Conservation (phyloP, 2,888 invertebrate genomes). For the Pedicia rivosa region DNA sequence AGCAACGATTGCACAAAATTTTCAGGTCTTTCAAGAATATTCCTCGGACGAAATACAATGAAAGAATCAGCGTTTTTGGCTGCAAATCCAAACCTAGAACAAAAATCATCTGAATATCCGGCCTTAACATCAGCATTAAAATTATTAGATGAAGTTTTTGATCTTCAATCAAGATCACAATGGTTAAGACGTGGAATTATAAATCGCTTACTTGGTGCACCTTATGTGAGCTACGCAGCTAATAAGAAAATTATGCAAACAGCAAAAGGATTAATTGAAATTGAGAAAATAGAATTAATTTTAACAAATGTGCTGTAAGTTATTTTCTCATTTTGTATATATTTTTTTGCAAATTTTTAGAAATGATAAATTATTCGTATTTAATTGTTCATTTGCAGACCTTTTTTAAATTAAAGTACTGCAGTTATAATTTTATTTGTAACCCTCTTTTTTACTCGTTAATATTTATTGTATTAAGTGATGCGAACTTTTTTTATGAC, state of each 20-base stretch:
- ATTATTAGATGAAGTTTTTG: conserved; percentile 73
- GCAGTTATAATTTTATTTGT: too few species aligned
- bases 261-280: conserved; percentile 59
- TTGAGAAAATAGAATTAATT: conserved; percentile 53
- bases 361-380: background rate
- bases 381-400: background rate
- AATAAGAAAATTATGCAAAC: conserved; percentile 67
- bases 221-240: conserved; percentile 56
- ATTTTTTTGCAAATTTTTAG: background rate
- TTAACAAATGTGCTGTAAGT: conserved; percentile 12
- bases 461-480: too few species aligned
- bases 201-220: conserved; percentile 35
- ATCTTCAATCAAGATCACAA: conserved; percentile 62
- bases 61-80: conserved; percentile 13
- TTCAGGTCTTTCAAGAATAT: conserved; percentile 50
- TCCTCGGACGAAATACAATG: conserved; percentile 34
- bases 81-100: conserved; percentile 11
- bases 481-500: too few species aligned
- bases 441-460: too few species aligned
- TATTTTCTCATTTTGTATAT: background rate
- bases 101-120: conserved; percentile 43
- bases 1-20: too few species aligned
- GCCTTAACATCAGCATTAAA: conserved; percentile 64
- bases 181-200: conserved; percentile 66
- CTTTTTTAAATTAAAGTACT: conserved; percentile 7